phyloP scores from a whole-genome alignment of 2,888 invertebrate species.

The Cerceris rybyensis region DNA sequence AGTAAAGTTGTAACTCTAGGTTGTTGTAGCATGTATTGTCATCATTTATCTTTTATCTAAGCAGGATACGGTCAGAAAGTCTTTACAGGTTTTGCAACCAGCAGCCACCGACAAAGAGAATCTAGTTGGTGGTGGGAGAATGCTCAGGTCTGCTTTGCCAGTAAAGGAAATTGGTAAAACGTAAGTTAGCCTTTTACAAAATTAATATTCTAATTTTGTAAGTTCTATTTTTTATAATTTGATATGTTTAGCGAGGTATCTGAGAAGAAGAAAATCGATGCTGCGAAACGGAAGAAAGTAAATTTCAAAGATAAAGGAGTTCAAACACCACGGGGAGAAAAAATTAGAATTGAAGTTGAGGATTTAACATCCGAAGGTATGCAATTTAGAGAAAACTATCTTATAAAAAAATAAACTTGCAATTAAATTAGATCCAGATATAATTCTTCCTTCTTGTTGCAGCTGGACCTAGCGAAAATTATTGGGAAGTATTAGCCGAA shows the following conservation, averaged over 20 bases:
- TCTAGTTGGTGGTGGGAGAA: constrained; percentile 86
- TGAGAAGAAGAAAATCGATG: constrained; percentile 60
- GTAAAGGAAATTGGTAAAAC: constrained; percentile 46
- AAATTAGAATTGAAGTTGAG: constrained; percentile 84
- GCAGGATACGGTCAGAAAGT: constrained; percentile 83
- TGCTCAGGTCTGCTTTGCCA: constrained; percentile 67
- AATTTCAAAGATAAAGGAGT: constrained; percentile 83
- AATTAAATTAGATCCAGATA: neutral
- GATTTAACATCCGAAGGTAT: constrained; percentile 87
- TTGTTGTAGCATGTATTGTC: constrained; percentile 27
- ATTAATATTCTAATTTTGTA: neutral
- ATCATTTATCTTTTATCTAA: constrained; percentile 48
- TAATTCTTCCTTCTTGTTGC: neutral
- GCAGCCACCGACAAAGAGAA: constrained; percentile 90
- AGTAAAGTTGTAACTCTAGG: neutral
- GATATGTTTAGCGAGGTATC: constrained; percentile 59
- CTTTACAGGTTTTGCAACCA: constrained; percentile 89
- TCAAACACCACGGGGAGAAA: constrained; percentile 84
- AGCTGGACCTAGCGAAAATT: constrained; percentile 87
- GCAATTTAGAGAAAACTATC: neutral
- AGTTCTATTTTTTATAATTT: neutral
- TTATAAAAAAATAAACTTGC: neutral
- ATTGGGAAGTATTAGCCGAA: constrained; percentile 90
- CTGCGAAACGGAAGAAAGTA: constrained; percentile 76
- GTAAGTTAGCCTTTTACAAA: constrained; percentile 24